Evolutionary conservation across 2,113 vertebrate species (phyloP).

Genomic region (Tangachromis dhanisi): DNA sequence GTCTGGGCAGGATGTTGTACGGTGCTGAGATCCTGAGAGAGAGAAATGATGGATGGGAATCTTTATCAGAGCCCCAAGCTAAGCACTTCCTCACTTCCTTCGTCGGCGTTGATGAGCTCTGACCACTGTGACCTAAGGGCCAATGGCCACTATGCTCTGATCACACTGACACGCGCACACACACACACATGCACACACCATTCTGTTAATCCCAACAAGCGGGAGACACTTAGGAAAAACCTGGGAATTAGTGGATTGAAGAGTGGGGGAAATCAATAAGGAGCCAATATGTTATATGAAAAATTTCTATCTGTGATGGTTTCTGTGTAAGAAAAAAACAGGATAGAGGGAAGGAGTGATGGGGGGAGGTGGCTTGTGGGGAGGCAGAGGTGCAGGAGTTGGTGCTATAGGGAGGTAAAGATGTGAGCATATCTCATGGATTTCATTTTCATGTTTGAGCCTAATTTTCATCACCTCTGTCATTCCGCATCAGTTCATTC

Average conservation of each 20-base stretch:
- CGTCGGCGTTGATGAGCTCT: conserved; percentile 65
- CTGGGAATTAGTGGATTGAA: conserved; percentile 68
- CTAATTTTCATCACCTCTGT: conserved; percentile 33
- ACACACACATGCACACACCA: neutral
- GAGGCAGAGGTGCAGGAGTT: neutral
- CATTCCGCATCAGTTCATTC: neutral
- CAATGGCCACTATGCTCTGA: conserved; percentile 37
- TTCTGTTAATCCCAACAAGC: conserved; percentile 58
- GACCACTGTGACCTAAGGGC: conserved; percentile 65
- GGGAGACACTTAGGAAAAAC: conserved; percentile 72
- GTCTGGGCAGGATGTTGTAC: conserved; percentile 61
- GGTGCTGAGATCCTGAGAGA: conserved; percentile 55
- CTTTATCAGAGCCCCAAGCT: conserved; percentile 67
- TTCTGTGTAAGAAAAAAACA: neutral
- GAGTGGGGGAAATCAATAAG: conserved; percentile 63
- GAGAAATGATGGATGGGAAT: conserved; percentile 69
- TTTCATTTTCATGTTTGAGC: conserved; percentile 9
- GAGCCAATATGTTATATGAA: conserved; percentile 70
- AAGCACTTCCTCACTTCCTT: conserved; percentile 73
- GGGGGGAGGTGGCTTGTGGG: neutral
- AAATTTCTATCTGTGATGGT: conserved; percentile 59
- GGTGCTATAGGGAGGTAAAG: conserved; percentile 1
- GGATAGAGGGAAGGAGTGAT: neutral
- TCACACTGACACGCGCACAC: conserved; percentile 1
- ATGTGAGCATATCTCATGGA: neutral